Base-by-base conservation (phyloP, 2,113 vertebrate genomes). In the Cepphus grylle region DNA sequence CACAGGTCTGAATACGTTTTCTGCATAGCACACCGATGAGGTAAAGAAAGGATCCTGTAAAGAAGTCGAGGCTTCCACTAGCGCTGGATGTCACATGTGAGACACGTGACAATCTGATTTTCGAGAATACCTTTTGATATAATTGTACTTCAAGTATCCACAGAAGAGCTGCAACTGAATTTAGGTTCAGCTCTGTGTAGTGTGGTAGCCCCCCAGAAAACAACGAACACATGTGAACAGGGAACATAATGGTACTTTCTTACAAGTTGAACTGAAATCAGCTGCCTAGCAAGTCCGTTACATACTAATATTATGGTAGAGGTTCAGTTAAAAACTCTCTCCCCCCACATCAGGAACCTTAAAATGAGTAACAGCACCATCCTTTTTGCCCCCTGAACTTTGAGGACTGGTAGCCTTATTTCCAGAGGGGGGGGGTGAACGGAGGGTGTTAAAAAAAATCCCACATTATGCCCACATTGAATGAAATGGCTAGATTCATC, bases 311-410 rank as follows among this genome's bases (percentile, higher is more conserved):
- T 13, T 16, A 30, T 1, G 17, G 15, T 29, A 92, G 47, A 82
- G 4, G 16, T 62, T 78, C 49, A 70, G 30, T 55, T 30, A 72
- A 80, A 86, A 69, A 27, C 20, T 56, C 6, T 40, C 18, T 10
- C 6, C 22, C 1, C 0, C 4, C 11, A 0, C 2, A 12, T 9
- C 12, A 82, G n/a, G 42, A 82, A 27, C 13, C 5, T 76, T 66
- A 45, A 81, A 81, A 66, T 50, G 19, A 58, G 22, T 53, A 55
- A 38, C 22, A 69, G 4, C 21, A 23, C 11, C 25, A 45, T 4
- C 8, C 6, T 56, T 86, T 70, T 23, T 15, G 5, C 34, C 32
- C 12, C 22, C 30, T 32, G 27, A 81, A 67, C 12, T 81, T 38
- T 30, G 36, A 87, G 15, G 40, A 86, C 29, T 47, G 15, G 5